Base-by-base conservation (phyloP, 2,888 invertebrate genomes). In the Drosophila villosipedis region DNA sequence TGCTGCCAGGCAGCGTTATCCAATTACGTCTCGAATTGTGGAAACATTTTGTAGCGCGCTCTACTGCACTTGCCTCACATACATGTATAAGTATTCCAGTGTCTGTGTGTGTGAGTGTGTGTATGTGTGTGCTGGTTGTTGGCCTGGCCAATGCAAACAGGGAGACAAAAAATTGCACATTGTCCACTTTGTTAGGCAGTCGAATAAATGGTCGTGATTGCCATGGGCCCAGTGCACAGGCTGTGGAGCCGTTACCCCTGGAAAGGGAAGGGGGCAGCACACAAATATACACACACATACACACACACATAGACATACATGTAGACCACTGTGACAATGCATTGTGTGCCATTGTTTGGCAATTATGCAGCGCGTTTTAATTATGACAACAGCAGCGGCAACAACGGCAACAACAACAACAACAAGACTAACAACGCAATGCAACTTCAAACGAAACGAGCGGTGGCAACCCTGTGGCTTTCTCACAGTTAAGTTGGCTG, bases 331-430 rank as follows among this genome's bases (percentile, higher is more conserved):
- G 30, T 16, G 55, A n/a, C 25, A 43, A 53, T 60, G 67, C 70
- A 68, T 69, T 70, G 60, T 70, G 60, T 68, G 67, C 73, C 80
- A 87, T 85, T 85, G 85, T 85, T 89, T 82, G 82, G 80, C 80
- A 80, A 80, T 80, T 82, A 80, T 80, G 80, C 68, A 80, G 82
- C 78, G 90, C 78, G 85, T 78, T 85, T 85, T 89, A 87, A 84
- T 84, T 80, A 80, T 80, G 80, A 78, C 82, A 81, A 82, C 75
- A 75, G 67, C 81, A 69, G 41, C 41, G 60, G 33, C 41, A 22
- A 54, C 60, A 59, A 4, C 57, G 43, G 10, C 59, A 62, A 49
- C 14, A 37, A 7, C 52, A 28, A 5, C 58, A 47, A 35, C 49
- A 52, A 19, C 64, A 54, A 33, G 28, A 39, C 39, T 39, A 58